A percentile compares a stretch with the other conserved stretches of the same genome.
Evolutionary conservation across 2,888 invertebrate species (phyloP).

Genomic region (Platynereis dumerilii): DNA sequence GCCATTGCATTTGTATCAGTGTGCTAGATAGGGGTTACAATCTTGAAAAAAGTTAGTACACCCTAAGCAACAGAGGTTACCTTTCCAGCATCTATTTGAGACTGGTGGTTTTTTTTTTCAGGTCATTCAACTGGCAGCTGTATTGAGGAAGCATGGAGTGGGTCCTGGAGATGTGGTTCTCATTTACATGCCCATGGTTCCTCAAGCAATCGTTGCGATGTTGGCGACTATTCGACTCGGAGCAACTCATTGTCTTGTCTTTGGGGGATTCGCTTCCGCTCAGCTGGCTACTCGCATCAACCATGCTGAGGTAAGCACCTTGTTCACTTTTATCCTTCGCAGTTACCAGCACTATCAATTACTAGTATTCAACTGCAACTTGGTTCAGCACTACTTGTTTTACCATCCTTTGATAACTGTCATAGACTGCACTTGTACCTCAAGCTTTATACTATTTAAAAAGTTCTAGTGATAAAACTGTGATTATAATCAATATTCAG

Average conservation of each 20-base stretch:
- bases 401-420: constrained; percentile 79
- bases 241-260: constrained; percentile 92
- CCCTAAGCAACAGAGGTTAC: too few species aligned
- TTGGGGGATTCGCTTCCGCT: constrained; percentile 88
- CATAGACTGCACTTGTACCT: constrained; percentile 74
- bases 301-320: constrained; percentile 67
- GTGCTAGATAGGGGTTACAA: too few species aligned
- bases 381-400: constrained; percentile 83
- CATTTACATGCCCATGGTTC: constrained; percentile 94
- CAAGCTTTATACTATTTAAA: constrained; percentile 80
- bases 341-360: constrained; percentile 88
- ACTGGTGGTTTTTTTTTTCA: constrained; percentile 60
- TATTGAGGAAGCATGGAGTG: constrained; percentile 79
- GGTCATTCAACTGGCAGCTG: constrained; percentile 81
- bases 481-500: too few species aligned
- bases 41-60: too few species aligned
- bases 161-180: constrained; percentile 82
- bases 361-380: constrained; percentile 85
- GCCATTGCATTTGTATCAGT: too few species aligned
- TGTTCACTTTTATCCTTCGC: constrained; percentile 75
- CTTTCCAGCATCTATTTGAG: too few species aligned
- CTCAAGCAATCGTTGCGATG: constrained; percentile 88
- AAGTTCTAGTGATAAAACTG: constrained; percentile 23
- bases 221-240: constrained; percentile 84
- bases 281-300: constrained; percentile 86